Evolutionary conservation across 2,888 invertebrate species (phyloP), one percentile per base, ranked within the genome.

Genomic region (Busseola fusca): DNA sequence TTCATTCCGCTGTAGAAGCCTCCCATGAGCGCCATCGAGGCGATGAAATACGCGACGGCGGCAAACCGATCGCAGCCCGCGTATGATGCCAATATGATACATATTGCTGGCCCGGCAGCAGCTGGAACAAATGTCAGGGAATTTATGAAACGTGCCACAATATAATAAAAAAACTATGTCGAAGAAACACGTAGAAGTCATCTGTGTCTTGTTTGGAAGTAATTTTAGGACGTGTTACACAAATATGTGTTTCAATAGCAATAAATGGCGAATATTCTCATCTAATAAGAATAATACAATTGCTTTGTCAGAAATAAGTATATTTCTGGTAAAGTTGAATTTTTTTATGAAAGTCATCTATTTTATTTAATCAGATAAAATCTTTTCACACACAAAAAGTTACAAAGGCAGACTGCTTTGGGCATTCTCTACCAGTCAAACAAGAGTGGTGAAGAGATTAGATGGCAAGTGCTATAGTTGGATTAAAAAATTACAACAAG

Each of bases 1-100:
- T 97, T 97, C 96, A 97, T 96, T 54, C 97, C 97, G 78, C 97
- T 97, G 87, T 97, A 97, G 87, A 96, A 97, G 16, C 97, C 96
- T 52, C 97, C 97, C 97, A 97, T 97, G 59, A 97, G 96, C 45
- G 96, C 96, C 97, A 97, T 96, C 27, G 96, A 96, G 12, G 97
- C 92, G 59, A 97, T 97, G 88, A 97, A 97, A 86, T 97, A 96
- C 37, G 96, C 96, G 21, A 97, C 96, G 57, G 96, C 89, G 21
- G 95, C 91, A 52, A 94, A 90, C 14, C 96, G 89, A 86, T 97
- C 96, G 86, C 97, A 97, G 34, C 96, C 97, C 0, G 96, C 92
- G 87, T 97, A 97, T 1, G 97, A 96, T 0, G 97, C 97, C 64
- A 96, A 92, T 82, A 97, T 94, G 60, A 97, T 96, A 86, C 97